These are phyloP conservation scores for Mamestra configurata DNA, from an alignment of 1,140 invertebrate genomes.

Conservation along the genomic window DNA sequence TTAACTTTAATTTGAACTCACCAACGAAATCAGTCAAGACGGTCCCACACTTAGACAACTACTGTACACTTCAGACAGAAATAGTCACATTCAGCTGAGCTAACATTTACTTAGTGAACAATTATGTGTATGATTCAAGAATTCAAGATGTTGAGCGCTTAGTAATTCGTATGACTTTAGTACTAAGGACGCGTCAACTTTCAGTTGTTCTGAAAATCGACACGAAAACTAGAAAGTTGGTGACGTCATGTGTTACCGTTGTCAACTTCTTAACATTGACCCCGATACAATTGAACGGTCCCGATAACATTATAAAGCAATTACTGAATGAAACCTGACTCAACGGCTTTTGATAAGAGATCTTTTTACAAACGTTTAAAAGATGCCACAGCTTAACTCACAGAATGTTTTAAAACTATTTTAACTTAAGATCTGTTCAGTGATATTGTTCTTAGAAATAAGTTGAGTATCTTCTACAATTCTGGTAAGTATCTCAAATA, in stretches of 20 bases:
- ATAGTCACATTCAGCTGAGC: constrained; percentile 54
- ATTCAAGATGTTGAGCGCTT: not conserved
- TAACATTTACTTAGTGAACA: constrained; percentile 54
- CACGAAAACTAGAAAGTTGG: constrained; percentile 2
- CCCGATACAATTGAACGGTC: not conserved
- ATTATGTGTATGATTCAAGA: too few species aligned
- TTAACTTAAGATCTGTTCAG: too few species aligned
- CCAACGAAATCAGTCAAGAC: not conserved
- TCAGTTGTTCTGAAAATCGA: not conserved
- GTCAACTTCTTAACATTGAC: constrained; percentile 11
- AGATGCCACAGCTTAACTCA: not conserved
- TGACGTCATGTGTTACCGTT: constrained; percentile 24
- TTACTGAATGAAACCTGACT: constrained; percentile 1
- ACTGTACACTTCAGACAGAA: not conserved
- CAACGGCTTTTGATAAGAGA: not conserved
- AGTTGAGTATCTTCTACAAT: too few species aligned
- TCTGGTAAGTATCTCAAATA: too few species aligned
- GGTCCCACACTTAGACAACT: not conserved
- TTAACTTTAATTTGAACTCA: not conserved
- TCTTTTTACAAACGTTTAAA: not conserved
- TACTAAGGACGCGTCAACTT: not conserved
- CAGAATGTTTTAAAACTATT: too few species aligned
- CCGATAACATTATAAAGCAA: not conserved
- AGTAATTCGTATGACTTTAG: not conserved
- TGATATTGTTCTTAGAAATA: too few species aligned